Base-by-base conservation (phyloP, 2,113 vertebrate genomes). In the Etheostoma spectabile region DNA sequence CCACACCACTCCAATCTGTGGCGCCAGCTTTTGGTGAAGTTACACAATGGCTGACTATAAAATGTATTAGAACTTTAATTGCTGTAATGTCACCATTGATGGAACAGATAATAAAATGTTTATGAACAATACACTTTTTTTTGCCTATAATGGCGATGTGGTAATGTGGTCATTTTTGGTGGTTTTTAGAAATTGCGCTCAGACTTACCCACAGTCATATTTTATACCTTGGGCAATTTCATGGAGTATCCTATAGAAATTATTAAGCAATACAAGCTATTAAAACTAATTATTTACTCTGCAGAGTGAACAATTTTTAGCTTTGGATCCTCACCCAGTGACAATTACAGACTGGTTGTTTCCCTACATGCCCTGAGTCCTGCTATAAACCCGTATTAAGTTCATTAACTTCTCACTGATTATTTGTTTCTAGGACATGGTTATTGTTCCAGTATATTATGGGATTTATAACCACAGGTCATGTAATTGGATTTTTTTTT, bases 81-180 rank as follows among this genome's bases (percentile, higher is more conserved):
- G 8, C 30, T 55, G 22, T 48, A 59, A 72, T 56, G 46, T 74
- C 51, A 14, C 21, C 78, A 69, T 0, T 59, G 38, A 59, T 59
- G 21, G n/a, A 57, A 61, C 16, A 48, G 51, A 88, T 62, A 57
- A 62, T 53, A 5, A 42, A 4, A 16, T 57, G 6, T 48, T 56
- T 6, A 53, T 79, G 68, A 60, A 72, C 57, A 81, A 33, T 75
- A 6, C 27, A 18, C 13, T 72, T 84, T 42, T 77, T 61, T 82
- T 71, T 63, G 6, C 27, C 10, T 78, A 6, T 57, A 15, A 62
- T 62, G 8, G n/a, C 19, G 24, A 46, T 71, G 65, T 71, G 7
- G 52, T 5, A 6, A 35, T 61, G 79, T 74, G 74, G 52, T 80
- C 8, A 35, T 27, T 74, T 65, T 35, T 30, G 10, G 66, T 66